Evolutionary conservation across 2,797 vertebrate species (phyloP).

Genomic region (Salmo trutta): DNA sequence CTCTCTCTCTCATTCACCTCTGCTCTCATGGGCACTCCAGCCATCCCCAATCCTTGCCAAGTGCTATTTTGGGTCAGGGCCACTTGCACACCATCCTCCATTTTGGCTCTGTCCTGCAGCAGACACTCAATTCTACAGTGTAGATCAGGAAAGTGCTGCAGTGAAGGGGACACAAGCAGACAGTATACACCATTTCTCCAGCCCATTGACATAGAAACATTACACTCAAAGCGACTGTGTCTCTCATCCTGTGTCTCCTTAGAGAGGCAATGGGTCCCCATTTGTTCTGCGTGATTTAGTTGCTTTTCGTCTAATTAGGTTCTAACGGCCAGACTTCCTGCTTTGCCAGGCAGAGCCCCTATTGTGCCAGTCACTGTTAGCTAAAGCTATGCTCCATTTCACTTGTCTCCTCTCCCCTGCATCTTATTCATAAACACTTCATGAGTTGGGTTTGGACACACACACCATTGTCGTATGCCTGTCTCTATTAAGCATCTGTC

Average conservation of each 20-base stretch:
- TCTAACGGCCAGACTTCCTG: conserved; percentile 25
- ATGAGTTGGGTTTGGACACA: background rate
- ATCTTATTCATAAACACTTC: background rate
- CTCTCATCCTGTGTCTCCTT: conserved; percentile 8
- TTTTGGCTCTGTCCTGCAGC: conserved; percentile 13
- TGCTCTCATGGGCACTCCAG: background rate
- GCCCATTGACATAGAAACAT: conserved; percentile 36
- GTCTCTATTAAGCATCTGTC: background rate
- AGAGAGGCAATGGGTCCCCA: conserved; percentile 21
- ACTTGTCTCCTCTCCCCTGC: background rate
- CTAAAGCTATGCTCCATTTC: background rate
- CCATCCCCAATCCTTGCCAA: conserved; percentile 6
- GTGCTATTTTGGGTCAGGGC: conserved; percentile 11
- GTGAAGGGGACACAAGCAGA: conserved; percentile 1
- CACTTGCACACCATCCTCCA: conserved; percentile 26
- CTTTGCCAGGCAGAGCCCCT: background rate
- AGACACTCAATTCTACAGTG: too few relatives aligned
- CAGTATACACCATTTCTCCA: conserved; percentile 22
- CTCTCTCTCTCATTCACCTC: background rate
- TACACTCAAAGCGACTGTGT: conserved; percentile 4
- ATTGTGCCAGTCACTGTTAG: background rate
- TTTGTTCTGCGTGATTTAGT: conserved; percentile 8
- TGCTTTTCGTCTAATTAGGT: conserved; percentile 41
- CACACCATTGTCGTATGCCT: background rate
- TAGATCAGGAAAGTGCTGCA: background rate